Conservation (phyloP, 2,888 invertebrate genomes). For the Drosophila macrothrix region DNA sequence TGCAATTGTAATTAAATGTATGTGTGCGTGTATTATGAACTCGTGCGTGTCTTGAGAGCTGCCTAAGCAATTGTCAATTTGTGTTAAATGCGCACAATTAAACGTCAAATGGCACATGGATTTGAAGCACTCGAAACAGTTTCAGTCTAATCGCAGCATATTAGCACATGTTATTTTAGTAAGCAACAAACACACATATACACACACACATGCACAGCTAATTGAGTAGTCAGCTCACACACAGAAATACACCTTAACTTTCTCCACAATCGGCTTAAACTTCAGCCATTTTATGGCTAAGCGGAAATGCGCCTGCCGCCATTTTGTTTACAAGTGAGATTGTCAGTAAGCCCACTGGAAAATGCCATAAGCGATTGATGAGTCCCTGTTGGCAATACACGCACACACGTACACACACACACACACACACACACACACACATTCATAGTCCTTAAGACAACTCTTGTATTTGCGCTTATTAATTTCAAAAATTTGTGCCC, state of each 20-base stretch:
- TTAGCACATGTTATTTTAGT: slow-evolving; percentile 58
- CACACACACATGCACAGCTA: slow-evolving; percentile 14
- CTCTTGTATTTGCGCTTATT: slow-evolving; percentile 64
- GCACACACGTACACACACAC: neutral
- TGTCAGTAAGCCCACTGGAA: slow-evolving; percentile 50
- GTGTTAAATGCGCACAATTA: slow-evolving; percentile 77
- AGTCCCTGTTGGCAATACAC: slow-evolving; percentile 30
- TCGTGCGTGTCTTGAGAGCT: slow-evolving; percentile 36
- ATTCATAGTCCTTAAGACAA: neutral
- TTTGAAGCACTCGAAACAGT: slow-evolving; percentile 32
- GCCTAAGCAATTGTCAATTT: slow-evolving; percentile 75
- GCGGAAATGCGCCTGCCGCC: slow-evolving; percentile 46
- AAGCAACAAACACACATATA: neutral
- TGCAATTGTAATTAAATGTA: slow-evolving; percentile 62
- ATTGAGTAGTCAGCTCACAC: slow-evolving; percentile 37
- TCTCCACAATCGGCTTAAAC: slow-evolving; percentile 13
- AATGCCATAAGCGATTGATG: slow-evolving; percentile 62
- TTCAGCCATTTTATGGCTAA: slow-evolving; percentile 48
- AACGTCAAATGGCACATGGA: slow-evolving; percentile 61
- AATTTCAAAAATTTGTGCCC: slow-evolving; percentile 66
- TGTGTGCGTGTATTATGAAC: slow-evolving; percentile 21
- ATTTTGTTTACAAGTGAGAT: slow-evolving; percentile 53
- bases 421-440: slow-evolving; percentile 9
- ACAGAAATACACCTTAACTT: slow-evolving; percentile 17
- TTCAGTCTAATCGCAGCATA: slow-evolving; percentile 61